Percentiles rank a stretch among this genome's conserved stretches.
Conservation (phyloP, 2,797 vertebrate species). For the Phylloscopus collybita region DNA sequence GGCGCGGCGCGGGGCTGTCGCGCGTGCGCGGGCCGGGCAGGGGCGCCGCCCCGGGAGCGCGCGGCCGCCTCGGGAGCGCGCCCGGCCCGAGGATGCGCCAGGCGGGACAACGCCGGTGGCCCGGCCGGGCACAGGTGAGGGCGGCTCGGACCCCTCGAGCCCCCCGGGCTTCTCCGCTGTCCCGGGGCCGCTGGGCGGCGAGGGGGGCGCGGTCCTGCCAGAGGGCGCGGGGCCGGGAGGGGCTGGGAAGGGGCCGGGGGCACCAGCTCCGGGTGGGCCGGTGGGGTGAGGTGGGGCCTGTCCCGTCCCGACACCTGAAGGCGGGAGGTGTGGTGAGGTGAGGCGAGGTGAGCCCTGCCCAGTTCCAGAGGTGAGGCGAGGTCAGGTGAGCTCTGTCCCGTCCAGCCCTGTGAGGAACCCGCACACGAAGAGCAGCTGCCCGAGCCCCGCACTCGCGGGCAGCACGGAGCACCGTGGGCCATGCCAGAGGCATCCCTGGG, state of each 20-base stretch:
- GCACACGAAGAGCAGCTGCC: not conserved
- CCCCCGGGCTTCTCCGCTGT: too few species aligned
- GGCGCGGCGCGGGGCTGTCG: rapidly evolving
- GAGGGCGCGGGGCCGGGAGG: not conserved
- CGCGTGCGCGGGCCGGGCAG: not conserved
- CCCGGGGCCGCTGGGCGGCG: too few species aligned
- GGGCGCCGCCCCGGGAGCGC: not conserved
- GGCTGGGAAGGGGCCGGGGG: too few species aligned
- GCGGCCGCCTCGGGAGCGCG: not conserved
- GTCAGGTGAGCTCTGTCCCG: not conserved
- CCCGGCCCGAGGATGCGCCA: not conserved
- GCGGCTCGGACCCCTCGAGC: not conserved
- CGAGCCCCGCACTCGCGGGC: rapidly evolving
- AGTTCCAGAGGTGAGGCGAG: not conserved
- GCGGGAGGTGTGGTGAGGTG: not conserved
- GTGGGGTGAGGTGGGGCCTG: not conserved
- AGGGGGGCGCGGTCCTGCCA: not conserved
- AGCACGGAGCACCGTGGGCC: not conserved
- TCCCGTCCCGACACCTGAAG: not conserved
- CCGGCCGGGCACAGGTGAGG: constrained; percentile 13
- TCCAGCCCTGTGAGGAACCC: not conserved
- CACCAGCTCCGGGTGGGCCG: not conserved
- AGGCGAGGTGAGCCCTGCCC: not conserved
- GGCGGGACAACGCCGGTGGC: not conserved
- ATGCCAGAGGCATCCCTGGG: rapidly evolving